Base-by-base conservation (phyloP, 2,113 vertebrate species). In the Petroica traversi region DNA sequence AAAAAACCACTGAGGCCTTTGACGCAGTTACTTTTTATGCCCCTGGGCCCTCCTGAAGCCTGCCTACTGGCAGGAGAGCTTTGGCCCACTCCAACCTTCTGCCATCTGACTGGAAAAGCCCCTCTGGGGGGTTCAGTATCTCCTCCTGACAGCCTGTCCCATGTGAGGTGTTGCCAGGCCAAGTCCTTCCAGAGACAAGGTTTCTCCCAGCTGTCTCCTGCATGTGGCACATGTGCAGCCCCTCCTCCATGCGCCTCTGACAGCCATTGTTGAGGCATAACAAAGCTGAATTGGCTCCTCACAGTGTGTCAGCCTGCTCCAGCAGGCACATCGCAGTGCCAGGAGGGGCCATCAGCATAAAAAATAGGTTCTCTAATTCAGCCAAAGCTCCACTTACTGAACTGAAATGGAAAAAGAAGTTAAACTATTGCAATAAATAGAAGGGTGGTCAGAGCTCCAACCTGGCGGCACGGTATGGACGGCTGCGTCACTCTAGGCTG, bases 181-280 rank as follows among this genome's bases (percentile, higher is more conserved):
- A 38, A n/a, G 7, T 13, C 40, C 46, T 77, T 14, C 18, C 46
- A 28, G 18, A 17, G 74, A 41, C 19, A 41, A 19, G 10, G 23
- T 3, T 45, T 36, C 16, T 45, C 19, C 34, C 12, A 31, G 5
- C 34, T 45, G 34, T 4, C 12, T 76, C 17, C 43, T 49, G 16
- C 22, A 11, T 0, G 1, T 25, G 12, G 57, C 22, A 26, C 45
- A 9, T 4, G 13, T 15, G 38, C 0, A 3, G 29, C 12, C 25
- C 3, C 1, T 40, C 29, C 25, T 23, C 20, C 1, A 0, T 29
- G 38, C 3, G 25, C 31, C 38, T 24, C 48, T 31, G 19, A 24
- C 48, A 36, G 3, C 19, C 25, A 31, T 36, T 66, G 16, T 1
- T 45, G 40, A 15, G 38, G 16, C 26, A 31, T 24, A 24, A 8